Percentiles rank a stretch among this genome's conserved stretches.
phyloP scores from a whole-genome alignment of 2,888 invertebrate species.

The Byasa hedistus region DNA sequence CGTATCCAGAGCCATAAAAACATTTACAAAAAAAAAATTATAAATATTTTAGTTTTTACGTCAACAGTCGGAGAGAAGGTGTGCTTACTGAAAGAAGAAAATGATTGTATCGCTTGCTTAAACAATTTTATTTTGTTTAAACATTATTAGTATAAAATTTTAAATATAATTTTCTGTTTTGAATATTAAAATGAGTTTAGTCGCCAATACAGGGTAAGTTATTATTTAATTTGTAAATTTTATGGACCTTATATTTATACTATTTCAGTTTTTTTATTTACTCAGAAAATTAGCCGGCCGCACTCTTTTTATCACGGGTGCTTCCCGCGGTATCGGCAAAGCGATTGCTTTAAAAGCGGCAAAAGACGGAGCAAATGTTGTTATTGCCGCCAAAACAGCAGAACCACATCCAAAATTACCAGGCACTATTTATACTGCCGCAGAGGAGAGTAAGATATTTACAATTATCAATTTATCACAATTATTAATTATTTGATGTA shows the following conservation, averaged over 20 bases:
- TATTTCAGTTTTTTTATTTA: conserved; percentile 18
- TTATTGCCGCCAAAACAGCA: conserved; percentile 95
- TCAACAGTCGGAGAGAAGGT: no score
- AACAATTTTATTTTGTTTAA: no score
- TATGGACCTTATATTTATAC: not conserved
- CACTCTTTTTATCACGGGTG: conserved; percentile 97
- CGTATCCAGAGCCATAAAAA: no score
- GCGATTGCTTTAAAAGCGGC: conserved; percentile 97
- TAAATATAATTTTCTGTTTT: no score
- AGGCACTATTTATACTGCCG: conserved; percentile 94
- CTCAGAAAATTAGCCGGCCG: conserved; percentile 86
- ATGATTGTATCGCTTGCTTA: no score
- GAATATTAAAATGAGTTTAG: conserved; percentile 66
- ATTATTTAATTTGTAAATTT: conserved; percentile 18
- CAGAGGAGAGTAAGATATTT: conserved; percentile 88
- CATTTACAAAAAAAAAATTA: no score
- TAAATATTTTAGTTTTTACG: no score
- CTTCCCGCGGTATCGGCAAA: conserved; percentile 97
- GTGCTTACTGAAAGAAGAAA: no score
- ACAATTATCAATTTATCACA: not conserved
- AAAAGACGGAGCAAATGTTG: conserved; percentile 94
- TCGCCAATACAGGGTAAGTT: conserved; percentile 73
- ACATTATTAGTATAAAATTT: no score
- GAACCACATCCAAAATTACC: conserved; percentile 94
- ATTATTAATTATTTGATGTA: no score